Evolutionary conservation across 2,888 invertebrate genomes (phyloP).

Genomic region (Harmothoe impar): DNA sequence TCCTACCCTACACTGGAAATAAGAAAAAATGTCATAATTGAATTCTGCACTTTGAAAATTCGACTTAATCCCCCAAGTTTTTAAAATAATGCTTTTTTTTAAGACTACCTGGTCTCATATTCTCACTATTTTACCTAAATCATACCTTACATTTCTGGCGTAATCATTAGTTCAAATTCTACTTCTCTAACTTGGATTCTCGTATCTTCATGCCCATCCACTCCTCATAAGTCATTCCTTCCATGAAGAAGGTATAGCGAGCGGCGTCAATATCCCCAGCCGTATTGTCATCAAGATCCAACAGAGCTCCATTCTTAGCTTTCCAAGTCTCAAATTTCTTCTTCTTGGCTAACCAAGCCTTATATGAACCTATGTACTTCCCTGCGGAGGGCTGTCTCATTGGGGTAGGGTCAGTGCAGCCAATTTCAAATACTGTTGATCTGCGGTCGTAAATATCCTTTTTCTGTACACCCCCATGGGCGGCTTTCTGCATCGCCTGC

Average conservation of each 20-base stretch:
- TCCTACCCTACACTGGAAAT: no score
- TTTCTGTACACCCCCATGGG: neutral
- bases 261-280: neutral
- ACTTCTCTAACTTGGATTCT: neutral
- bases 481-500: neutral
- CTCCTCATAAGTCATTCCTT: slow-evolving; percentile 66
- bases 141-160: neutral
- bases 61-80: no score
- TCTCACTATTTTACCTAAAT: no score
- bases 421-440: slow-evolving; percentile 59
- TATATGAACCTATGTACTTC: slow-evolving; percentile 62
- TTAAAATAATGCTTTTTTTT: no score
- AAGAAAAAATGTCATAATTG: no score
- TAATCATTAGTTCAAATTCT: neutral
- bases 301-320: neutral
- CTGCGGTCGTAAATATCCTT: slow-evolving; percentile 8
- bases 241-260: slow-evolving; percentile 49
- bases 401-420: slow-evolving; percentile 62
- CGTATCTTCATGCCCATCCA: slow-evolving; percentile 64
- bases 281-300: neutral
- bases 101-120: no score
- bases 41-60: no score
- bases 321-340: slow-evolving; percentile 56
- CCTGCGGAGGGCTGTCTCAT: neutral
- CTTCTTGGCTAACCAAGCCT: slow-evolving; percentile 62